Base-by-base conservation (phyloP, 2,888 invertebrate genomes). In the Epiblema foenella region DNA sequence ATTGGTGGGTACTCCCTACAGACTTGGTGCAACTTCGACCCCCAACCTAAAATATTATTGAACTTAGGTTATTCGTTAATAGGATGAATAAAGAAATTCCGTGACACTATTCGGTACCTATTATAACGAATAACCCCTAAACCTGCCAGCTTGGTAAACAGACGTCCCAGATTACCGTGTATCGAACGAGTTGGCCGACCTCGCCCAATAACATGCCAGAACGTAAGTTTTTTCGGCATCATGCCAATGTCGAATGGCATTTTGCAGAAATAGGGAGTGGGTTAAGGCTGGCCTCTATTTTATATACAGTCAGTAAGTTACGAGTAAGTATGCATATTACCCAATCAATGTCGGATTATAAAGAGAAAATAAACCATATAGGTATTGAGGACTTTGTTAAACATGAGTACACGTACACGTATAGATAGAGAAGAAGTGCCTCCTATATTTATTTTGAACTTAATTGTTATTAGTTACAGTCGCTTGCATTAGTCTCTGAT, bases 191-290 rank as follows among this genome's bases (percentile, higher is more conserved):
- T 79, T 79, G 76, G 74, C 77, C 73, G 78, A 76, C 79, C 76
- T 76, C 78, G 74, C 73, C 78, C 81, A 81, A 81, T 77, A 77
- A 78, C 77, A 79, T 78, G 72, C 76, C 75, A 74, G 71, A 74
- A 64, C 73, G 74, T 77, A 79, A 75, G 74, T 81, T 81, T 82
- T 74, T 81, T 83, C 74, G 86, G 86, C 85, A 79, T 73, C 49
- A 42, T 80, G 86, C 87, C 85, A 86, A 85, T 75, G 78, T 77
- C 76, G 58, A 73, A 68, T 71, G 70, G 63, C 59, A 60, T 56
- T 56, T 70, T 70, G 60, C 66, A 60, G 66, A 70, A 64, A 63
- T 37, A 24, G 42, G 51, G 65, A 65, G 52, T 52, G 42, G 59
- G 52, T 70, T 59, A 39, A 64, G 59, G 42, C 42, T 51, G 42